phyloP scores from a whole-genome alignment of 1,140 invertebrate species.

The Cecropterus lyciades region DNA sequence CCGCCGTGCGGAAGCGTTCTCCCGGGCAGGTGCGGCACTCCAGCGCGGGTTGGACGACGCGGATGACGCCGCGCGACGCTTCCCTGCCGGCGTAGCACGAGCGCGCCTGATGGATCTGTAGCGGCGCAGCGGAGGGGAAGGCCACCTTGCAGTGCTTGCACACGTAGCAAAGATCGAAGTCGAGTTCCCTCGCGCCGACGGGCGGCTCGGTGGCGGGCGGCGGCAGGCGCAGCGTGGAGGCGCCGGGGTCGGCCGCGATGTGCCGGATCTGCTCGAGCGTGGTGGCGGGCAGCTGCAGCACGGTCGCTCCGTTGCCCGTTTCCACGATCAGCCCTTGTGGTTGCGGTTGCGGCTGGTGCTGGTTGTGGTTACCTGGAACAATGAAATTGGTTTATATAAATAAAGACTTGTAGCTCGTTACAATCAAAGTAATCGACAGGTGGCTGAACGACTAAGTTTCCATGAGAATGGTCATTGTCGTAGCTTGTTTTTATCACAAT shows the following conservation, averaged over 20 bases:
- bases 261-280: conserved; percentile 88
- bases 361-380: conserved; percentile 68
- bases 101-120: conserved; percentile 89
- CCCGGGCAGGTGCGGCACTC: conserved; percentile 89
- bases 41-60: conserved; percentile 88
- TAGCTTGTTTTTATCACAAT: too few species aligned
- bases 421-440: too few species aligned
- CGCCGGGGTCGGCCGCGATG: conserved; percentile 87
- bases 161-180: conserved; percentile 92
- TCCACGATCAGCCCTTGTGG: conserved; percentile 81
- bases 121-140: conserved; percentile 89
- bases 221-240: conserved; percentile 87
- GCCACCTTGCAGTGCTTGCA: conserved; percentile 94
- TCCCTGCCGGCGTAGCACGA: conserved; percentile 87
- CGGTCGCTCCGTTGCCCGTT: conserved; percentile 85
- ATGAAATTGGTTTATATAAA: conserved; percentile 32
- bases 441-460: too few species aligned
- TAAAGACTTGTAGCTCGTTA: not conserved
- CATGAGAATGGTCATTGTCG: too few species aligned
- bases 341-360: conserved; percentile 69
- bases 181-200: conserved; percentile 84
- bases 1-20: conserved; percentile 85
- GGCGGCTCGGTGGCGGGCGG: conserved; percentile 79
- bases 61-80: conserved; percentile 86
- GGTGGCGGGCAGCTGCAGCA: conserved; percentile 87